Evolutionary conservation across 23 tunicate species (phyloP).

Genomic region (Clavelina lepadiformis): DNA sequence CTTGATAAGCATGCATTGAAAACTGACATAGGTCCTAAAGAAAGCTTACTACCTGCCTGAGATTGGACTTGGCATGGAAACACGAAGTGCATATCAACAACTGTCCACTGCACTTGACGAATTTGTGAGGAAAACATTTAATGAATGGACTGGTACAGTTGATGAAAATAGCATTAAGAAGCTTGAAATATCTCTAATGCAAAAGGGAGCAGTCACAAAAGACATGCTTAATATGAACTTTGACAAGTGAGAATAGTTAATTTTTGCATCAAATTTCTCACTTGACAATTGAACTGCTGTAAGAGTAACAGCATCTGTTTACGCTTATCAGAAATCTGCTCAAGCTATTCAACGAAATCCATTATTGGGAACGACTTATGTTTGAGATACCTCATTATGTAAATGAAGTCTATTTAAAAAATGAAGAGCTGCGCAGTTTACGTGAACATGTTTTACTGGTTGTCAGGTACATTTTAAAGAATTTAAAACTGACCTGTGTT

Average conservation of each 20-base stretch:
- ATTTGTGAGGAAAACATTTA: slow-evolving; percentile 90
- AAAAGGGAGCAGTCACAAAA: slow-evolving; percentile 78
- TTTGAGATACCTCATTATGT: slow-evolving; percentile 98
- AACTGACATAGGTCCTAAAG: slow-evolving; percentile 73
- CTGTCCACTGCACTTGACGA: slow-evolving; percentile 92
- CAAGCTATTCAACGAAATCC: slow-evolving; percentile 91
- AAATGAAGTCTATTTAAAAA: slow-evolving; percentile 77
- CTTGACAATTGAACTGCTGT: too few species aligned
- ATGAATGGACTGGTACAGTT: slow-evolving; percentile 91
- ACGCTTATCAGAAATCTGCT: slow-evolving; percentile 36
- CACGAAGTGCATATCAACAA: slow-evolving; percentile 68
- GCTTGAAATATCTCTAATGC: slow-evolving; percentile 87
- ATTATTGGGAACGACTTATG: slow-evolving; percentile 94
- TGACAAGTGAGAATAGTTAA: slow-evolving; percentile 46
- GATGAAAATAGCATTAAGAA: slow-evolving; percentile 73
- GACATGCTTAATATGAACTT: slow-evolving; percentile 96
- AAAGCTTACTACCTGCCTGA: slow-evolving; percentile 73
- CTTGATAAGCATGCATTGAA: too few species aligned
- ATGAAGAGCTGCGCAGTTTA: slow-evolving; percentile 79
- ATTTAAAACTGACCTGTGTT: too few species aligned
- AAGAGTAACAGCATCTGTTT: neutral
- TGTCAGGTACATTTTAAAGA: slow-evolving; percentile 61
- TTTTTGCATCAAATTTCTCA: neutral
- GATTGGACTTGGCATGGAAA: slow-evolving; percentile 84
- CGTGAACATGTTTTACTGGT: slow-evolving; percentile 93